These are phyloP conservation scores for Fulica atra DNA, from an alignment of 2,113 vertebrate species.

Conservation along the genomic window DNA sequence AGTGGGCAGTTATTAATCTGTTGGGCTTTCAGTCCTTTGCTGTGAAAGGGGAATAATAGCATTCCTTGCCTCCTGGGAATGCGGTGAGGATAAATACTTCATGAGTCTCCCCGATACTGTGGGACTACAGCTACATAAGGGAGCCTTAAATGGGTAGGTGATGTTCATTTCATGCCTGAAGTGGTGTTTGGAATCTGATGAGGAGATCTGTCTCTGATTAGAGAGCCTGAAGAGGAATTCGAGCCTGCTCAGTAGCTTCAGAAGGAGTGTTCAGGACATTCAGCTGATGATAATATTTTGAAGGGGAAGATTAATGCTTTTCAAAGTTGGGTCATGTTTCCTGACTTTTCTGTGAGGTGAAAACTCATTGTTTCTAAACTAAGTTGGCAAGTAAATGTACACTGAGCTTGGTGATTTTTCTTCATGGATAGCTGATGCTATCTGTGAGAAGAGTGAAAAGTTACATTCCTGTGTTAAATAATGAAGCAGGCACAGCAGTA, in stretches of 20 bases:
- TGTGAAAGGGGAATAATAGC: background rate
- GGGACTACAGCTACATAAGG: background rate
- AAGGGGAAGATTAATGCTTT: background rate
- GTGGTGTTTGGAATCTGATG: background rate
- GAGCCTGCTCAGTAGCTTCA: background rate
- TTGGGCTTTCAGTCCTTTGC: background rate
- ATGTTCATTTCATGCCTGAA: background rate
- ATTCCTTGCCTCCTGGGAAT: background rate
- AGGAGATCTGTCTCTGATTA: background rate
- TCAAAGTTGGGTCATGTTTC: background rate
- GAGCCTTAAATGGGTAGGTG: background rate
- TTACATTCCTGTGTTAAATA: background rate
- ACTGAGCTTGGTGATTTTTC: background rate
- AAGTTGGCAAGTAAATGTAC: background rate
- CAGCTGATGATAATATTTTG: background rate
- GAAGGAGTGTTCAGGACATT: background rate
- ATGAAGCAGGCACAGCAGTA: background rate
- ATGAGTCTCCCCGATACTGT: background rate
- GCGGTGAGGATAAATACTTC: background rate
- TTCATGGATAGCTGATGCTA: background rate
- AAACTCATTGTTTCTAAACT: background rate
- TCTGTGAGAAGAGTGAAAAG: background rate
- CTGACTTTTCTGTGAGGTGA: background rate
- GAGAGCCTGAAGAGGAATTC: background rate
- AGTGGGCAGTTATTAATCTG: background rate